Evolutionary conservation across 2,113 vertebrate species (phyloP).

Genomic region (Fukomys damarensis): DNA sequence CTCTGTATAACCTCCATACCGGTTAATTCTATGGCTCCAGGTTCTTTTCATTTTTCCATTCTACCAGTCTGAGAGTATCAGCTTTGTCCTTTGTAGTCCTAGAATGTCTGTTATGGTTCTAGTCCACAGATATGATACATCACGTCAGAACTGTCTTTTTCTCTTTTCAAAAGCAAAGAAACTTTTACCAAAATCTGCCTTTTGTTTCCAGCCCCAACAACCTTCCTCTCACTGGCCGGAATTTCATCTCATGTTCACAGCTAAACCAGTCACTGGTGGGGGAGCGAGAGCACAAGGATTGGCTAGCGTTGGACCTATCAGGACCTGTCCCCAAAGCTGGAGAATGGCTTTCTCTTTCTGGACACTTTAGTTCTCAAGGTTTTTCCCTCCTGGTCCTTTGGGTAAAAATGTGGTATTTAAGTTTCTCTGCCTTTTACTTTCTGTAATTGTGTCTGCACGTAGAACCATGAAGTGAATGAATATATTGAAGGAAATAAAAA

Average conservation of each 20-base stretch:
- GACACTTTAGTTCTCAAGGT: neutral
- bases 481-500: neutral
- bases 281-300: neutral
- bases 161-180: neutral
- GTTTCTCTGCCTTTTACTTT: neutral
- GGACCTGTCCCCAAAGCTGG: neutral
- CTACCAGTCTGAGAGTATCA: neutral
- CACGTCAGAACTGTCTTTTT: neutral
- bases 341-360: neutral
- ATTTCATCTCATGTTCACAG: neutral
- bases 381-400: neutral
- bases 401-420: neutral
- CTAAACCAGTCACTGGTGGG: neutral
- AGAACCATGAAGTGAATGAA: neutral
- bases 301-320: neutral
- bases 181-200: neutral
- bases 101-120: neutral
- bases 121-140: neutral
- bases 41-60: neutral
- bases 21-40: neutral
- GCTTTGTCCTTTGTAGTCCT: neutral
- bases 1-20: neutral
- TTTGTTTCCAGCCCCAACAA: neutral
- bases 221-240: neutral
- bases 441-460: neutral